Evolutionary conservation across 2,113 vertebrate species (phyloP).

Genomic region (Corvus moneduloides): DNA sequence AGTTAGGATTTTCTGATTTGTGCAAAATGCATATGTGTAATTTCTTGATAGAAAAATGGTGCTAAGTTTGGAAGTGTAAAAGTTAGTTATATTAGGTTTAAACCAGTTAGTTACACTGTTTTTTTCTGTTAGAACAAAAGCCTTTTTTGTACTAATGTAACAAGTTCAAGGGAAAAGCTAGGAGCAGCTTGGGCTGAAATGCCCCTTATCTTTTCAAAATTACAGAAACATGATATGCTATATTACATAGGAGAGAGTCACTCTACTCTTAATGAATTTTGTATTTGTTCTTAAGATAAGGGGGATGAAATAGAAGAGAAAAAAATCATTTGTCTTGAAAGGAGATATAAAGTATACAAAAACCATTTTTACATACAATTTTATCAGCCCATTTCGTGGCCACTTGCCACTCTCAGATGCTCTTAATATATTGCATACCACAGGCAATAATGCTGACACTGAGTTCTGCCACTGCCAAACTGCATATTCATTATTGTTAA

Average conservation of each 20-base stretch:
- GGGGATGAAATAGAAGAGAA: neutral
- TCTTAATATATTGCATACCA: neutral
- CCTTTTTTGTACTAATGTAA: neutral
- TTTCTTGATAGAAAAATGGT: neutral
- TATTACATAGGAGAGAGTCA: neutral
- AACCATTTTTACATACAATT: neutral
- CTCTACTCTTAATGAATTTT: neutral
- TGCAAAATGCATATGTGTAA: neutral
- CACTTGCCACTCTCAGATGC: neutral
- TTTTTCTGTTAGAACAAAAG: neutral
- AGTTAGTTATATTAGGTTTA: neutral
- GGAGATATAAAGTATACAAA: neutral
- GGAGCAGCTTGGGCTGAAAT: neutral
- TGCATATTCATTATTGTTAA: constrained; percentile 42
- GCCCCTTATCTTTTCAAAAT: constrained; percentile 19
- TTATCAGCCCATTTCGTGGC: neutral
- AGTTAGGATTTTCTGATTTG: neutral
- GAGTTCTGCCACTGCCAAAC: neutral
- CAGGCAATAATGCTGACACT: constrained; percentile 14
- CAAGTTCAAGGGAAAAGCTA: neutral
- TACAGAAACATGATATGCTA: neutral
- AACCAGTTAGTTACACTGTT: neutral
- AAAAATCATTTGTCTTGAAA: constrained; percentile 12
- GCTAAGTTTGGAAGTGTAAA: neutral
- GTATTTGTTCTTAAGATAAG: constrained; percentile 31